These are phyloP conservation scores for Drosophila formosana DNA, from an alignment of 2,888 invertebrate genomes.

Conservation along the genomic window DNA sequence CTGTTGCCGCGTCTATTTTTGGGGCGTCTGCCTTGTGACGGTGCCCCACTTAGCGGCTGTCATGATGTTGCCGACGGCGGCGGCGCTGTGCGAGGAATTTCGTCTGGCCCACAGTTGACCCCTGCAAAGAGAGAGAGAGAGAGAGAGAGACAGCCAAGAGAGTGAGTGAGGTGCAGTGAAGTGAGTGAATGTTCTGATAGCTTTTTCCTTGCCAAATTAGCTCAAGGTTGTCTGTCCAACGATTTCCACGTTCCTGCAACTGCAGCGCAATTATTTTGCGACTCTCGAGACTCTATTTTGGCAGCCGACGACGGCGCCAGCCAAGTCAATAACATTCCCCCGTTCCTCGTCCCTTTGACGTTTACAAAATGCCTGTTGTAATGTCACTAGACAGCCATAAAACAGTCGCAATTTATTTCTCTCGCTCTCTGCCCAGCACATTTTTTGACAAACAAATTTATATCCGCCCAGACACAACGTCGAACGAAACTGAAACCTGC, in stretches of 20 bases:
- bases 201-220: slow-evolving; percentile 71
- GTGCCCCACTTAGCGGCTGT: slow-evolving; percentile 80
- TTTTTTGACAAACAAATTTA: slow-evolving; percentile 67
- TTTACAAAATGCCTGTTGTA: slow-evolving; percentile 63
- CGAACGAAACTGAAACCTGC: slow-evolving; percentile 2
- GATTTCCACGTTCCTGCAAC: slow-evolving; percentile 61
- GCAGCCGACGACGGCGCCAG: slow-evolving; percentile 67
- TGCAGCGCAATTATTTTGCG: slow-evolving; percentile 73
- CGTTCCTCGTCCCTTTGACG: neutral
- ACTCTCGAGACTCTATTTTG: slow-evolving; percentile 63
- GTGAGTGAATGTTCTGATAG: slow-evolving; percentile 9
- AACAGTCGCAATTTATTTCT: slow-evolving; percentile 70
- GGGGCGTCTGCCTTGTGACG: slow-evolving; percentile 79
- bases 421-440: slow-evolving; percentile 43
- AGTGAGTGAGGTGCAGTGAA: too few species aligned
- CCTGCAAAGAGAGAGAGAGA: slow-evolving; percentile 53
- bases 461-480: slow-evolving; percentile 50
- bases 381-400: slow-evolving; percentile 76
- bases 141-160: slow-evolving; percentile 21
- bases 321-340: slow-evolving; percentile 40
- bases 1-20: slow-evolving; percentile 67
- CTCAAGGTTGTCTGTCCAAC: slow-evolving; percentile 75
- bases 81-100: slow-evolving; percentile 65
- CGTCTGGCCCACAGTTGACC: slow-evolving; percentile 72
- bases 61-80: slow-evolving; percentile 67